These are phyloP conservation scores for Drosophila cognata DNA, from an alignment of 2,888 invertebrate genomes.

Conservation along the genomic window DNA sequence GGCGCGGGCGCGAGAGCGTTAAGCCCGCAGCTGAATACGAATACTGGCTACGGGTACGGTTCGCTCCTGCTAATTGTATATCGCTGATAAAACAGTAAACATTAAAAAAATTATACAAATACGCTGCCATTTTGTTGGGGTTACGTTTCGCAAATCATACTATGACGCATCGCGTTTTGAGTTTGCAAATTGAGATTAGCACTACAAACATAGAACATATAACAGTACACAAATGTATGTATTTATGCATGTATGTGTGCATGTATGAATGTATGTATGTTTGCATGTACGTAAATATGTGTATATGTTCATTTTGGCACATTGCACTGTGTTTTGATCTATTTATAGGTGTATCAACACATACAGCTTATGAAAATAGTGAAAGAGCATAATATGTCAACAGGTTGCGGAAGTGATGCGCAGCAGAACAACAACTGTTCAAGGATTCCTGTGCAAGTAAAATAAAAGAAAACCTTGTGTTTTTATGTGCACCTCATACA, in stretches of 20 bases:
- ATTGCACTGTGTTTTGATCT: constrained; percentile 67
- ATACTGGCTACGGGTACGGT: not conserved
- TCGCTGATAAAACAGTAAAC: constrained; percentile 31
- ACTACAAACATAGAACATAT: not conserved
- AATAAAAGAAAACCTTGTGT: constrained; percentile 4
- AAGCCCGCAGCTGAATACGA: constrained; percentile 33
- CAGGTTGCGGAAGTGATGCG: constrained; percentile 70
- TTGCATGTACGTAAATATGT: not conserved
- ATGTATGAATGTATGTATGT: not conserved
- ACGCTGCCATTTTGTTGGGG: constrained; percentile 24
- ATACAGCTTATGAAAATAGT: constrained; percentile 29
- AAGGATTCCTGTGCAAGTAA: constrained; percentile 49
- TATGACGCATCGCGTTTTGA: constrained; percentile 57
- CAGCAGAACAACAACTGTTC: constrained; percentile 14
- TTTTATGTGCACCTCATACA: not conserved
- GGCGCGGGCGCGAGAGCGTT: constrained; percentile 58
- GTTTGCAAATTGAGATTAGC: constrained; percentile 28
- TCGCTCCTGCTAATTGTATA: constrained; percentile 30
- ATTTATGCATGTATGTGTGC: not conserved
- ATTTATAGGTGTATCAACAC: constrained; percentile 58
- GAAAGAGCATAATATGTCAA: constrained; percentile 62
- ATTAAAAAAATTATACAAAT: constrained; percentile 31
- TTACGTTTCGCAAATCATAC: constrained; percentile 30
- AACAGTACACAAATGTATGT: constrained; percentile 6
- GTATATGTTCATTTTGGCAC: constrained; percentile 62